Evolutionary conservation across 2,113 vertebrate genomes (phyloP).

Genomic region (Junco hyemalis): DNA sequence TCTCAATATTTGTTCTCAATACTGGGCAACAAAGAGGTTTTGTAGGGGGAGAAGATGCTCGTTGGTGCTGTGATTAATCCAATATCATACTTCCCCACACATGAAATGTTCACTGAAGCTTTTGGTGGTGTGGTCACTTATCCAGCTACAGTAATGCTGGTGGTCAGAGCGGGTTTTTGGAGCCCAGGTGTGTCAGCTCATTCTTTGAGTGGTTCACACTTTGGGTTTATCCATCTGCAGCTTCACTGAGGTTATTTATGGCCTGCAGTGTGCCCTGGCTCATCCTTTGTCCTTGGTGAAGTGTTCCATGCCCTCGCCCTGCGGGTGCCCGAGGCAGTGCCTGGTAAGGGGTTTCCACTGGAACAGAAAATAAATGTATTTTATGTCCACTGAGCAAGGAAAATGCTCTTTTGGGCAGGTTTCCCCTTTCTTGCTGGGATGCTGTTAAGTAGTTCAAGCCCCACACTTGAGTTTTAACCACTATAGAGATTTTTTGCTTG

Average conservation of each 20-base stretch:
- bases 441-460: not conserved
- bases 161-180: not conserved
- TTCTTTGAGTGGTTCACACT: not conserved
- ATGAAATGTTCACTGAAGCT: not conserved
- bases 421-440: not conserved
- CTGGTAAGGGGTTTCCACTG: not conserved
- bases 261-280: not conserved
- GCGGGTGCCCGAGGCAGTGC: not conserved
- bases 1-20: not conserved
- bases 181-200: not conserved
- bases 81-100: rapidly evolving
- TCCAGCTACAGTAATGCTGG: not conserved
- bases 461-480: not conserved
- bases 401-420: not conserved
- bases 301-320: not conserved
- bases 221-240: not conserved
- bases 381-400: not conserved
- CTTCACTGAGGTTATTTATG: not conserved
- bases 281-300: conserved; percentile 25
- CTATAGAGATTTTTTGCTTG: not conserved
- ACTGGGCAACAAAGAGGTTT: not conserved
- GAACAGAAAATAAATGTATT: not conserved
- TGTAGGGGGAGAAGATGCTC: not conserved
- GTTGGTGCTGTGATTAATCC: not conserved
- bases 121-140: not conserved